Base-by-base conservation (phyloP, 2,113 vertebrate species). In the Pteropus alecto region DNA sequence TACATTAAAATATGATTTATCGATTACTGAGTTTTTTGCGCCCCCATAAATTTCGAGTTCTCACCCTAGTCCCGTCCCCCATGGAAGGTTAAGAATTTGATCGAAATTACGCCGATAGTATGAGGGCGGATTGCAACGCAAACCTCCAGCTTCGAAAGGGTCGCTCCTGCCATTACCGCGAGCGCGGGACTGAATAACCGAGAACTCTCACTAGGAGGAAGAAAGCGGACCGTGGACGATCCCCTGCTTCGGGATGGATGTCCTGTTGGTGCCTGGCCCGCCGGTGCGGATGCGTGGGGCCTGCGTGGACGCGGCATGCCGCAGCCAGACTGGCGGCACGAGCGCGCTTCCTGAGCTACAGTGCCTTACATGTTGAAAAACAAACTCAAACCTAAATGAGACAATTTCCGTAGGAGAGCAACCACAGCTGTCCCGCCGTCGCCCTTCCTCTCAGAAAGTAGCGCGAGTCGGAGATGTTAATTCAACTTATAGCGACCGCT, bases 151-250 rank as follows among this genome's bases (percentile, higher is more conserved):
- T 77, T 76, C 3, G 3, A 79, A 83, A 92, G 74, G 7, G 0
- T 28, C 0, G 0, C 24, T 70, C 22, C 33, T 6, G 30, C 33
- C 18, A 0, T 30, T 15, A 4, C 0, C 5, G 4, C 0, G 1
- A 0, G 7, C 46, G 5, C 16, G 3, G 73, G 16, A 35, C n/a
- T 24, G 68, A 13, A 56, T 35, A 43, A 79, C 16, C 0, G 0
- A 16, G 3, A 61, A 41, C 22, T 14, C 71, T 8, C 7, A 9
- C 0, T 0, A 19, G 1, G 3, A 16, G 35, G 48, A 65, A 65
- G 11, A 79, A 38, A 26, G 22, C 0, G 2, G 56, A 9, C 22
- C 35, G 41, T 16, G 21, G 51, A 79, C 2, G 11, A 19, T 26
- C 33, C 38, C 58, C 65, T 68, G 30, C 68, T 92, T 67, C 14